phyloP scores from a whole-genome alignment of 1,140 invertebrate species.

The Adelges cooleyi region DNA sequence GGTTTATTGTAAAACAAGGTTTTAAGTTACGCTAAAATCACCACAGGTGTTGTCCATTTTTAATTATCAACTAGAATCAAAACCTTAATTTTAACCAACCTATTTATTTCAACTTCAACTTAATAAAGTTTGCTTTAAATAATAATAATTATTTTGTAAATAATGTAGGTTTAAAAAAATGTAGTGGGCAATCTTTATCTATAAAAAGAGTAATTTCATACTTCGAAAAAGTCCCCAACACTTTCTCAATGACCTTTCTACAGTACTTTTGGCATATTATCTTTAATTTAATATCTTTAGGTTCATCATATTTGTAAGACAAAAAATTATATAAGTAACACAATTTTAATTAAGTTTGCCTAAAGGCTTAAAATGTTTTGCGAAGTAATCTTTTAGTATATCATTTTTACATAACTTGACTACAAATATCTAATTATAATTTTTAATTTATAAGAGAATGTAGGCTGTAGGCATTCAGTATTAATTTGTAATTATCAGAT shows the following conservation, averaged over 20 bases:
- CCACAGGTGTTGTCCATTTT: too few species aligned
- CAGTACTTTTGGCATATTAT: neutral
- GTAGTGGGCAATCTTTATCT: neutral
- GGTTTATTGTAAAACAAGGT: neutral
- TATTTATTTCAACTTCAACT: too few species aligned
- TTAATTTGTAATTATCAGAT: too few species aligned
- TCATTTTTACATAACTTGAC: too few species aligned
- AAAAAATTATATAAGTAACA: neutral
- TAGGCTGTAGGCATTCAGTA: too few species aligned
- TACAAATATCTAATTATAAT: too few species aligned
- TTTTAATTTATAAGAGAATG: too few species aligned
- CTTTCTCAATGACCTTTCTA: neutral
- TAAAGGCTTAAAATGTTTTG: constrained; percentile 1
- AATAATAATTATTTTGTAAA: too few species aligned
- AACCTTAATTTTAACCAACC: too few species aligned
- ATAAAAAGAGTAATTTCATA: neutral
- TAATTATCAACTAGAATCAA: too few species aligned
- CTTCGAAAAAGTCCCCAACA: neutral
- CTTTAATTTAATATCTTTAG: neutral
- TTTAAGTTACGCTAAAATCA: neutral
- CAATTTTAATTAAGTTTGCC: neutral
- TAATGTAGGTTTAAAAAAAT: constrained; percentile 1
- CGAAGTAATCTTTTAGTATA: neutral
- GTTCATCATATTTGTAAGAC: neutral
- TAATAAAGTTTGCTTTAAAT: too few species aligned